Evolutionary conservation across 2,797 vertebrate species (phyloP).

Genomic region (Eidolon dupreanum): DNA sequence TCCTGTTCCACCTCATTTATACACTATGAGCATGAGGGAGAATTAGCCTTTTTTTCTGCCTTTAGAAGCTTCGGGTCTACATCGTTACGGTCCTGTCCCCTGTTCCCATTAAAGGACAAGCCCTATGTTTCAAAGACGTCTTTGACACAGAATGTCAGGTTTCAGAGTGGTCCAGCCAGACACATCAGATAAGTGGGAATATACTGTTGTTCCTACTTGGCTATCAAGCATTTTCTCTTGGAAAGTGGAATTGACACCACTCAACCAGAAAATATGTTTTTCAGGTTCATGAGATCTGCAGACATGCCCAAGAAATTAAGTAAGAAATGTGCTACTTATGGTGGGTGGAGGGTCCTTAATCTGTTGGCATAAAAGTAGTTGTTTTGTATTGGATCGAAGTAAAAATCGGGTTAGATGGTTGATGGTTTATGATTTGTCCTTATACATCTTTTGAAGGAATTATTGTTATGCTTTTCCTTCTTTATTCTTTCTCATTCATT

Average conservation of each 20-base stretch:
- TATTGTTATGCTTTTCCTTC: background rate
- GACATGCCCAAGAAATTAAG: background rate
- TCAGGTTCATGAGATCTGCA: background rate
- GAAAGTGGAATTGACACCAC: background rate
- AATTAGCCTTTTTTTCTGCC: background rate
- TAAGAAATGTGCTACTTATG: background rate
- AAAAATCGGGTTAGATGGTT: background rate
- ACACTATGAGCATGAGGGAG: fast-evolving
- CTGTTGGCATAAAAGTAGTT: background rate
- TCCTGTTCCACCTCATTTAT: background rate
- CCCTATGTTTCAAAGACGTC: background rate
- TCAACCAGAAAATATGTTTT: background rate
- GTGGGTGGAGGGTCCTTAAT: no score
- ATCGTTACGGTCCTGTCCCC: no score
- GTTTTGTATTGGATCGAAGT: background rate
- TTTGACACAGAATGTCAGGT: background rate
- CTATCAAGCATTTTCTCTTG: background rate
- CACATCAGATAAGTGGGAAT: background rate
- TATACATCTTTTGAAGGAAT: background rate
- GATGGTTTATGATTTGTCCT: background rate
- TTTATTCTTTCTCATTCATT: background rate
- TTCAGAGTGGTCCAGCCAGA: background rate
- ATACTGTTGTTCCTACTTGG: background rate
- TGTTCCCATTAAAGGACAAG: background rate
- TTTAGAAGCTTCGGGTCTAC: background rate